Conservation (phyloP, 92 coral and sea anemone species). For the Epizoanthus stellaris region DNA sequence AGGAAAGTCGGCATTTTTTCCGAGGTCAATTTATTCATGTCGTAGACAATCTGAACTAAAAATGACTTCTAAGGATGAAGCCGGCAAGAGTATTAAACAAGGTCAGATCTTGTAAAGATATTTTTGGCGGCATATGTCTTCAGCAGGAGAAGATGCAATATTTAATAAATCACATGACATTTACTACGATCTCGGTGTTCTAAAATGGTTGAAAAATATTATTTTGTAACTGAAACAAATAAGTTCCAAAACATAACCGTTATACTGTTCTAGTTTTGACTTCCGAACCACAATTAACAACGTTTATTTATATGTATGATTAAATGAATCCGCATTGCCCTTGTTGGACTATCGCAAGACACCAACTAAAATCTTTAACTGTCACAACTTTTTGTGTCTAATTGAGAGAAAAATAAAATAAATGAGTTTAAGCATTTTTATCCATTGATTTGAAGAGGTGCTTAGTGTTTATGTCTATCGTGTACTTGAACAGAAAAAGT, state of each 20-base stretch:
- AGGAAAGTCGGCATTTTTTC: slow-evolving; percentile 31
- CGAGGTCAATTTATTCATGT: slow-evolving; percentile 31
- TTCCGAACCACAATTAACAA: slow-evolving; percentile 3
- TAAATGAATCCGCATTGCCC: neutral
- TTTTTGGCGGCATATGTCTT: slow-evolving; percentile 10
- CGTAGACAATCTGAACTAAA: slow-evolving; percentile 13
- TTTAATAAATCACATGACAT: slow-evolving; percentile 33
- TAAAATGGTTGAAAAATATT: slow-evolving; percentile 8
- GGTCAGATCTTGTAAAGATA: slow-evolving; percentile 34
- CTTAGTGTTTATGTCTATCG: neutral
- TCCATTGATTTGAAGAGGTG: slow-evolving; percentile 6
- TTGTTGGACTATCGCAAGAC: neutral
- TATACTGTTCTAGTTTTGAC: neutral
- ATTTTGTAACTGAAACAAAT: slow-evolving; percentile 26
- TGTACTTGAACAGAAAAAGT: neutral
- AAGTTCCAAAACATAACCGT: slow-evolving; percentile 19
- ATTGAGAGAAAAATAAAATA: slow-evolving; percentile 5
- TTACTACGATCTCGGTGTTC: slow-evolving; percentile 6
- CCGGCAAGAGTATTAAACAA: slow-evolving; percentile 36
- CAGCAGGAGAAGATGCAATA: slow-evolving; percentile 33
- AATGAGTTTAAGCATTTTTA: neutral
- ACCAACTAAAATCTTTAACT: neutral
- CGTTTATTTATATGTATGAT: neutral
- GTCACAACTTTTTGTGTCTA: neutral
- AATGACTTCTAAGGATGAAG: slow-evolving; percentile 32